Base-by-base conservation (phyloP, 2,797 vertebrate genomes). In the Limosa lapponica region DNA sequence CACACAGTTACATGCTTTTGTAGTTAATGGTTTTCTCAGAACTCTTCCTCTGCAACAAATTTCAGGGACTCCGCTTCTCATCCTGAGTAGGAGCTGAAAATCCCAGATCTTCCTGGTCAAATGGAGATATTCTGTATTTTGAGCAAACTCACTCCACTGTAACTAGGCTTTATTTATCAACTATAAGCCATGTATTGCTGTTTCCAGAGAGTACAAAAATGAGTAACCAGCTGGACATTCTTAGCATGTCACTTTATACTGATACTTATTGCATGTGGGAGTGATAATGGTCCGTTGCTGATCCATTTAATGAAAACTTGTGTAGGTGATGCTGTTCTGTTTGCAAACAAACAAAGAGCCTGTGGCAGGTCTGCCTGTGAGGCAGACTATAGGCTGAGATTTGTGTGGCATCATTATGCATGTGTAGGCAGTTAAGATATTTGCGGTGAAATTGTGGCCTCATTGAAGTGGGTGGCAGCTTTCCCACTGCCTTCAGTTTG, bases 241-340 rank as follows among this genome's bases (percentile, higher is more conserved):
- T 3, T 1, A 36, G 10, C 23, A 6, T 1, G 2, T 30, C 3
- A 1, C 37, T 81, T 57, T 58, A 46, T 20, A 3, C 41, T 36
- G 73, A 49, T 30, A 44, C 41, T 22, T 10, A 4, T 27, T 23
- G 30, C 65, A 4, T 0, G 20, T 84, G 52, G 87, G 91, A 87
- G 73, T 46, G 67, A 36, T 64, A 64, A 66, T 64, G 67, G 62
- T 48, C 23, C 0, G 0, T 25, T 49, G 82, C 87, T 66, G 82
- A 57, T 43, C 58, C 16, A 9, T 49, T 80, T 37, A 39, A 15
- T 16, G 71, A 64, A 69, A 91, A 57, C 74, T 43, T 28, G 66
- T 64, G 77, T 82, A 77, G 91, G 85, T 89, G 93, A 55, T 61
- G 91, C 82, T 59, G 51, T 83, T 87, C 71, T 91, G 90, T 87